Conservation (phyloP, 2,797 vertebrate species). For the Discoglossus pictus region DNA sequence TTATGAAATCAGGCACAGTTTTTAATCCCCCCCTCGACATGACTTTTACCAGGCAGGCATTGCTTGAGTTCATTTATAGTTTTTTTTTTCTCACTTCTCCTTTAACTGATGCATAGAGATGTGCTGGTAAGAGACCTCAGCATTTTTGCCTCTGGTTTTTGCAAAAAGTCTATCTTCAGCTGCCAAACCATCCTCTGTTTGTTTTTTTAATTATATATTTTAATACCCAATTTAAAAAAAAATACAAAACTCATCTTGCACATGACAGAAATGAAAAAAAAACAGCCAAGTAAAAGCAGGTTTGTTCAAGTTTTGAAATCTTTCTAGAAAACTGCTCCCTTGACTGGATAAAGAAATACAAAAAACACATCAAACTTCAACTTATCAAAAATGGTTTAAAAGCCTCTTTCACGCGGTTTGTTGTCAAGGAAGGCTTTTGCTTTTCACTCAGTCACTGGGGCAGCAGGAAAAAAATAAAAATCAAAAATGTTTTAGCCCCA, state of each 20-base stretch:
- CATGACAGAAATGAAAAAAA: constrained; percentile 79
- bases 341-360: constrained; percentile 75
- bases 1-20: constrained; percentile 94
- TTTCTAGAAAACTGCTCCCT: constrained; percentile 76
- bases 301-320: constrained; percentile 79
- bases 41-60: constrained; percentile 78
- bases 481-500: constrained; percentile 71
- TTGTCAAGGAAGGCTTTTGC: constrained; percentile 71
- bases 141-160: constrained; percentile 68
- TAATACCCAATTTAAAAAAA: constrained; percentile 68
- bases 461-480: constrained; percentile 68
- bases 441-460: constrained; percentile 67
- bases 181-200: constrained; percentile 70
- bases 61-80: constrained; percentile 54
- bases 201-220: constrained; percentile 50
- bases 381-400: constrained; percentile 77
- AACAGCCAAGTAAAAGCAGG: constrained; percentile 78
- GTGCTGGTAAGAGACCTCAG: constrained; percentile 76
- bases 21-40: constrained; percentile 63
- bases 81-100: constrained; percentile 47
- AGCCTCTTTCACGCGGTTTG: constrained; percentile 67
- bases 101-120: constrained; percentile 79
- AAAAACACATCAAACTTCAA: constrained; percentile 77
- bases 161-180: constrained; percentile 75
- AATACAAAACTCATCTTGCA: constrained; percentile 69